Conservation (phyloP, 1,140 invertebrate species). For the Leptonema lineaticorne region DNA sequence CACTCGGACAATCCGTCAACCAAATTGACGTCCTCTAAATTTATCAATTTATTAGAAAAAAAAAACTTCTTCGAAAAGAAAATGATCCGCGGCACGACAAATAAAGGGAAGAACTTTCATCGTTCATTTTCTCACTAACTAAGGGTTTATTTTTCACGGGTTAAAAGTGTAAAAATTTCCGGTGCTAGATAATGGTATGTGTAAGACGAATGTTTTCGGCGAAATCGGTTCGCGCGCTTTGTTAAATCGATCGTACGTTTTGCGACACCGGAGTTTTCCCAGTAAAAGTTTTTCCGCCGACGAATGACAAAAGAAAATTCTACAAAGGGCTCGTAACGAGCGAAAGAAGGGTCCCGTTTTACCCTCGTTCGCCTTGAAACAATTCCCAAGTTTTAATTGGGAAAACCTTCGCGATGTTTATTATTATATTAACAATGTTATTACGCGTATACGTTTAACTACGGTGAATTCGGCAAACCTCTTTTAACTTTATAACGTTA, state of each 20-base stretch:
- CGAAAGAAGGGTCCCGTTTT: background rate
- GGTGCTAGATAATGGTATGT: background rate
- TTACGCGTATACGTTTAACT: background rate
- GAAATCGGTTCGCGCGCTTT: background rate
- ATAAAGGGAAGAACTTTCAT: too few relatives aligned
- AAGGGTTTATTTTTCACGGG: too few relatives aligned
- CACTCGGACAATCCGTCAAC: slow-evolving; percentile 6
- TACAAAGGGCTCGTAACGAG: slow-evolving; percentile 8
- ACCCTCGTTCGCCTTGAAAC: background rate
- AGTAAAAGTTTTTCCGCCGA: slow-evolving; percentile 13
- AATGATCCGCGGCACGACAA: too few relatives aligned
- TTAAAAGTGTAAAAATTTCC: too few relatives aligned
- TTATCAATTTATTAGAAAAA: slow-evolving; percentile 11
- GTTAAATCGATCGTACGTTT: slow-evolving; percentile 15
- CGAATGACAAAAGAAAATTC: slow-evolving; percentile 18
- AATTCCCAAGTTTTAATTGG: slow-evolving; percentile 15
- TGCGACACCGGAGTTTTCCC: slow-evolving; percentile 1
- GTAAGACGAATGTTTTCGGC: background rate
- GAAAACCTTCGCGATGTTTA: background rate
- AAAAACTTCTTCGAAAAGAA: too few relatives aligned
- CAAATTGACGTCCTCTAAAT: slow-evolving; percentile 12
- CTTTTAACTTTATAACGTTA: too few relatives aligned
- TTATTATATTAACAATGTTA: too few relatives aligned
- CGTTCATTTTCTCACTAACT: too few relatives aligned
- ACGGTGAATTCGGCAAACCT: too few relatives aligned